Conservation (phyloP, 1,140 invertebrate genomes). For the Dreissena polymorpha region DNA sequence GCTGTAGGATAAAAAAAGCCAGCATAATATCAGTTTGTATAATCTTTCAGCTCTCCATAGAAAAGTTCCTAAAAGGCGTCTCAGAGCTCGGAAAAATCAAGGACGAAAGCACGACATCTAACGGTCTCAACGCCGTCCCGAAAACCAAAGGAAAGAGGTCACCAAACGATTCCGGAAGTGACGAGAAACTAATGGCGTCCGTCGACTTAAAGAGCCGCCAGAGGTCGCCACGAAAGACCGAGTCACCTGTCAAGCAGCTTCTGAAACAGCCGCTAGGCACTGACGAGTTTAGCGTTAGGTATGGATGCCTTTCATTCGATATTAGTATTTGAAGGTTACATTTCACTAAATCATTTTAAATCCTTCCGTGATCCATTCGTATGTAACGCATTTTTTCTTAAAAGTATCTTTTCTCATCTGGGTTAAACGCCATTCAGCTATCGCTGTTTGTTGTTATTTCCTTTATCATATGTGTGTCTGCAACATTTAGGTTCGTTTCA, state of each 20-base stretch:
- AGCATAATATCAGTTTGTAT: no score
- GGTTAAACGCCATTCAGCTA: no score
- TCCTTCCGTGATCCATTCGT: no score
- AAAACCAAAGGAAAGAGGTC: background rate
- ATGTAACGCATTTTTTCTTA: no score
- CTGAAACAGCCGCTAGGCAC: background rate
- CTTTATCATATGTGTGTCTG: no score
- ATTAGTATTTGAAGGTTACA: no score
- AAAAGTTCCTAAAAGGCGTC: slow-evolving; percentile 30
- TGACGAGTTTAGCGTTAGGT: slow-evolving; percentile 4
- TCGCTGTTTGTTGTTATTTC: no score
- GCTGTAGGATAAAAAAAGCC: no score
- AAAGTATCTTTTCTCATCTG: no score
- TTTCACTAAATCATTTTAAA: no score
- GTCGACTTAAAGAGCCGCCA: background rate
- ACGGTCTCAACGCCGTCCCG: background rate
- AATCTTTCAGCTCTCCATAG: background rate
- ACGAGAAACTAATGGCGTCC: background rate
- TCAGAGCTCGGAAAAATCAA: slow-evolving; percentile 15
- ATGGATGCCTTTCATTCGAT: background rate
- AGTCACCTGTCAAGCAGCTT: background rate
- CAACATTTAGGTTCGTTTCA: no score
- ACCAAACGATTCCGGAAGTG: background rate
- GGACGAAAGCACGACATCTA: slow-evolving; percentile 3
- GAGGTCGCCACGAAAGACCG: background rate